Conservation (phyloP, 2,797 vertebrate genomes). For the Silurus lanzhouensis region DNA sequence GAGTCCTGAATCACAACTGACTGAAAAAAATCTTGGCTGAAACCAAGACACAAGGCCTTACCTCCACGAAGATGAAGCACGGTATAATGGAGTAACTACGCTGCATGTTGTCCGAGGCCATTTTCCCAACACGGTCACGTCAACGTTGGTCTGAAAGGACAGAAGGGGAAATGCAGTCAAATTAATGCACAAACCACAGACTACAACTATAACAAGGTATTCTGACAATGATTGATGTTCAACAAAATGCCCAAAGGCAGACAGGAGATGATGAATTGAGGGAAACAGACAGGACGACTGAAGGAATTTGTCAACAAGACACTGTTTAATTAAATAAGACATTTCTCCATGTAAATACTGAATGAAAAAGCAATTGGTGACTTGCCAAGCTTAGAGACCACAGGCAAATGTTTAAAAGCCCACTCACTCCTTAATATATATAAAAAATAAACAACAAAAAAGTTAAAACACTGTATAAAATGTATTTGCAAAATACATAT, state of each 20-base stretch:
- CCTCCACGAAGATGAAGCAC: constrained; percentile 98
- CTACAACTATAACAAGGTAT: background rate
- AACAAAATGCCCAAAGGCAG: background rate
- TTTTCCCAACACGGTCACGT: constrained; percentile 68
- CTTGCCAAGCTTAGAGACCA: background rate
- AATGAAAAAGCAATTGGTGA: background rate
- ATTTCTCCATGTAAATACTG: background rate
- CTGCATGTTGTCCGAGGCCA: constrained; percentile 95
- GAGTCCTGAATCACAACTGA: background rate
- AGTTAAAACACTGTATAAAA: no score
- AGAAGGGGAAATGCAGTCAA: constrained; percentile 18
- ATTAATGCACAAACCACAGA: constrained; percentile 15
- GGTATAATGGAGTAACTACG: constrained; percentile 98
- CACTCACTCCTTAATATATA: background rate
- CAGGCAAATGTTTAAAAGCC: background rate
- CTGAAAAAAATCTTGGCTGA: background rate
- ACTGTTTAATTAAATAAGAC: background rate
- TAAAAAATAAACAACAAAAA: background rate
- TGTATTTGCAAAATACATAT: no score
- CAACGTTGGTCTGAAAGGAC: constrained; percentile 68
- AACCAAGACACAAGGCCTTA: constrained; percentile 66
- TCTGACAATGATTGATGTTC: constrained; percentile 3
- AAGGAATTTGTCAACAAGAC: background rate
- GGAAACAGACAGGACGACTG: background rate
- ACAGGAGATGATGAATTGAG: background rate